phyloP scores from a whole-genome alignment of 2,888 invertebrate species.

The Drosophila mimetica region DNA sequence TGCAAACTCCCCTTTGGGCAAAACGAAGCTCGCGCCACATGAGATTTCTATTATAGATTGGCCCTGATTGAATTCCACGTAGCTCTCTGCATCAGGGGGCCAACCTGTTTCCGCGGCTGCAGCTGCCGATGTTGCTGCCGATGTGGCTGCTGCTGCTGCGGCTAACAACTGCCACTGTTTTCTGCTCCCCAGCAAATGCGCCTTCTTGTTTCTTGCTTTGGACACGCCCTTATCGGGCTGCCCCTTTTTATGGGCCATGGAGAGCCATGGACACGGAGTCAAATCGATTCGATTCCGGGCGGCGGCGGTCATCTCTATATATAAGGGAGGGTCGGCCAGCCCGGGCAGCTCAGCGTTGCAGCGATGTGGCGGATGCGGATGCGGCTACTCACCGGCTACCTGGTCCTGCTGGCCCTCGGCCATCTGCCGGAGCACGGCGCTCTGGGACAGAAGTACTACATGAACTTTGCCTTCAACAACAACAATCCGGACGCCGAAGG shows the following conservation, averaged over 20 bases:
- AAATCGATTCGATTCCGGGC: slow-evolving; percentile 64
- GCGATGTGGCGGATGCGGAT: slow-evolving; percentile 54
- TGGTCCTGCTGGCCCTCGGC: slow-evolving; percentile 46
- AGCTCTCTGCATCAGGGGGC: slow-evolving; percentile 44
- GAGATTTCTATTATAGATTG: slow-evolving; percentile 82
- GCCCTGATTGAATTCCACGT: slow-evolving; percentile 79
- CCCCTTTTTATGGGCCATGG: slow-evolving; percentile 13
- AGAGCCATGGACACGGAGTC: slow-evolving; percentile 30
- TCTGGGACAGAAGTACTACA: slow-evolving; percentile 65
- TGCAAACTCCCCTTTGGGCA: slow-evolving; percentile 43
- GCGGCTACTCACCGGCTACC: slow-evolving; percentile 49
- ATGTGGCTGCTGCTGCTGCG: slow-evolving; percentile 13
- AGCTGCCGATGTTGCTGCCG: slow-evolving; percentile 21
- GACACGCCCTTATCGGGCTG: slow-evolving; percentile 51
- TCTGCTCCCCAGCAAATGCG: not conserved
- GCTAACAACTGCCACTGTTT: slow-evolving; percentile 44
- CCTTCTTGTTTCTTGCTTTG: slow-evolving; percentile 12
- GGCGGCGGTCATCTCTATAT: slow-evolving; percentile 64
- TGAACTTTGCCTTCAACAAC: slow-evolving; percentile 73
- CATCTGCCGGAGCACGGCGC: slow-evolving; percentile 50
- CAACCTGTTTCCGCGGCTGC: slow-evolving; percentile 53
- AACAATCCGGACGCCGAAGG: slow-evolving; percentile 53
- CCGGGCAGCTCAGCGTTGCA: slow-evolving; percentile 48
- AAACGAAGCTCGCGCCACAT: slow-evolving; percentile 65
- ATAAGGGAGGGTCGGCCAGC: slow-evolving; percentile 60